Base-by-base conservation (phyloP, 2,888 invertebrate species). In the Eristalis pertinax region DNA sequence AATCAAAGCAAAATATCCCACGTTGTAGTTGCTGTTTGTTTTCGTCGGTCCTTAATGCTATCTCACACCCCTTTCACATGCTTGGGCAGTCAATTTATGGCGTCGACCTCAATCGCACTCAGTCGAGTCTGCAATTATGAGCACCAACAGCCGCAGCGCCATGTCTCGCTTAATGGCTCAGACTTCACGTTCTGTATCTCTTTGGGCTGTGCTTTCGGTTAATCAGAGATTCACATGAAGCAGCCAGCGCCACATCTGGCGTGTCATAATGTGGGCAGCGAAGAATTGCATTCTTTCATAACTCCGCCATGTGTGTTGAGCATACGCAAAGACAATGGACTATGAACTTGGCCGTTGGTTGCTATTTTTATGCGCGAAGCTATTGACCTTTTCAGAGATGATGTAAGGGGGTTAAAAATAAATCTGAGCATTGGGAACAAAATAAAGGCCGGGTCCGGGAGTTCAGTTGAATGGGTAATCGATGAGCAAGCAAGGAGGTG, bases 281-380 rank as follows among this genome's bases (percentile, higher is more conserved):
- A 67, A 80, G 41, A 70, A 80, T 75, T 84, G 84, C 84, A 84
- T 69, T 84, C 41, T 65, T 77, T 79, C 60, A 67, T 32, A 41
- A 26, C 41, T n/a, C 38, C n/a, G 41, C 19, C 68, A 19, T 43
- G 43, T 43, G 43, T 43, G 41, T 4, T 19, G 1, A 15, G 43
- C n/a, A 19, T 8, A 19, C 50, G 19, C 38, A 50, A 58, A 79
- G 80, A 72, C 84, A 76, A 68, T 85, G 72, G 80, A 76, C 77
- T 81, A 74, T 80, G 85, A 85, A 85, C 85, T 85, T 85, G 84
- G 69, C 56, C 69, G 56, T 73, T 77, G 77, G 81, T 77, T 85
- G 81, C 85, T 85, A 85, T 85, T 81, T 85, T 62, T 81, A 63
- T 73, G 60, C 76, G 81, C 76, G 81, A 81, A 85, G 85, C 85